A percentile compares a stretch with the other conserved stretches of the same genome.
Conservation (phyloP, 2,888 invertebrate species). For the Chaitophorus viminalis region DNA sequence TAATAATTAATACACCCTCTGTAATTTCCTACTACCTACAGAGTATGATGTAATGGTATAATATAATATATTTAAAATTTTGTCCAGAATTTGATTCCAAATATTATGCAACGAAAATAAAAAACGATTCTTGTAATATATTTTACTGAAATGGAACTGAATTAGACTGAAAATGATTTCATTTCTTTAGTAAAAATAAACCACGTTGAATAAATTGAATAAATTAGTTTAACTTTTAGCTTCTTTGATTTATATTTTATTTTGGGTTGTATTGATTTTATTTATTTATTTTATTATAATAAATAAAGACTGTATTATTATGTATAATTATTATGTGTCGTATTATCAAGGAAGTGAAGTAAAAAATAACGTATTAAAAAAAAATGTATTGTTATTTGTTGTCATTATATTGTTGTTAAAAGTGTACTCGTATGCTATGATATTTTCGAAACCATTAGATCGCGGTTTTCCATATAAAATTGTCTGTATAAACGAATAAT, state of each 20-base stretch:
- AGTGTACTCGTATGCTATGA: not conserved
- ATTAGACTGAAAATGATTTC: not conserved
- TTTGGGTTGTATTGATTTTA: not conserved
- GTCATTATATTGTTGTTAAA: not conserved
- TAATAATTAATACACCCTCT: too few species aligned
- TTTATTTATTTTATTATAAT: not conserved
- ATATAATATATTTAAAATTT: too few species aligned
- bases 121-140: constrained; percentile 9
- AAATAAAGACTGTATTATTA: too few species aligned
- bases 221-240: not conserved
- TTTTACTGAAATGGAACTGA: not conserved
- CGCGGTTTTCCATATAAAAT: not conserved
- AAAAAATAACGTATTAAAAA: not conserved
- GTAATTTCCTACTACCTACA: too few species aligned
- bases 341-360: not conserved
- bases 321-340: too few species aligned
- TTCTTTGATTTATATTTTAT: too few species aligned
- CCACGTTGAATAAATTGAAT: too few species aligned
- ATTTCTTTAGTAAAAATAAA: too few species aligned
- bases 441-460: not conserved
- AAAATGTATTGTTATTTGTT: not conserved
- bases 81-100: too few species aligned
- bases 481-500: not conserved
- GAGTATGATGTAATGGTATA: too few species aligned
- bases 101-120: not conserved